Percentiles rank a stretch among this genome's conserved stretches.
phyloP scores from a whole-genome alignment of 1,140 invertebrate genomes.

The Drosophila cardini region DNA sequence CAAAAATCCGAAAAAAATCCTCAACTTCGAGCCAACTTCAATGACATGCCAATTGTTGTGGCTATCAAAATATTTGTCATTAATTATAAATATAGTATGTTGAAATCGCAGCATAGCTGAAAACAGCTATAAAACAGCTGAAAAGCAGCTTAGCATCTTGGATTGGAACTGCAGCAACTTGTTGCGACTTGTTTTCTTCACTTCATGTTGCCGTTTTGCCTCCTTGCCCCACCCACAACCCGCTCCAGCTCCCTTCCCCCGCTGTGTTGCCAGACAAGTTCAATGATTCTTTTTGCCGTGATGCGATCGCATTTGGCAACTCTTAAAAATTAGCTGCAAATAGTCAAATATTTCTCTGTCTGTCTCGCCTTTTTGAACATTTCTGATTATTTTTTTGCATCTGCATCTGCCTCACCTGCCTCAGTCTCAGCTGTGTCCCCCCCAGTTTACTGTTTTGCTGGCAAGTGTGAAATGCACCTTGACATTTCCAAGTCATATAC shows the following conservation, averaged over 20 bases:
- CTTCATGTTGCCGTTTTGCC: slow-evolving; percentile 29
- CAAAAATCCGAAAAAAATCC: slow-evolving; percentile 34
- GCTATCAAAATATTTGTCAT: slow-evolving; percentile 79
- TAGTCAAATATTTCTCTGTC: slow-evolving; percentile 56
- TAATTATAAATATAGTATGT: slow-evolving; percentile 83
- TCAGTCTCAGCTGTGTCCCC: background rate
- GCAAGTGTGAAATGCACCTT: slow-evolving; percentile 82
- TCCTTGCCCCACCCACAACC: background rate
- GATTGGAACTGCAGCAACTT: slow-evolving; percentile 54
- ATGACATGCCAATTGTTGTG: slow-evolving; percentile 76
- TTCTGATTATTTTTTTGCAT: background rate
- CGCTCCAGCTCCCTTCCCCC: background rate
- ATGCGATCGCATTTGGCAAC: slow-evolving; percentile 59
- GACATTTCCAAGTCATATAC: slow-evolving; percentile 67
- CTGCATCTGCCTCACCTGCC: slow-evolving; percentile 25
- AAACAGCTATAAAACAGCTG: slow-evolving; percentile 34
- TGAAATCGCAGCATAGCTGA: slow-evolving; percentile 58
- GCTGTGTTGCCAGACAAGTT: slow-evolving; percentile 68
- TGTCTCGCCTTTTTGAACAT: slow-evolving; percentile 6
- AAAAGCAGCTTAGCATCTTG: slow-evolving; percentile 54
- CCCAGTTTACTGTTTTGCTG: background rate
- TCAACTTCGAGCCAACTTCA: slow-evolving; percentile 39
- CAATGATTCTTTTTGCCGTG: slow-evolving; percentile 72
- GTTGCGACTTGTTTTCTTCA: slow-evolving; percentile 47
- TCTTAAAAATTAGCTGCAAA: slow-evolving; percentile 72